phyloP scores from a whole-genome alignment of 37 sponge, comb jelly and placozoan genomes.

The Hormiphora californensis region DNA sequence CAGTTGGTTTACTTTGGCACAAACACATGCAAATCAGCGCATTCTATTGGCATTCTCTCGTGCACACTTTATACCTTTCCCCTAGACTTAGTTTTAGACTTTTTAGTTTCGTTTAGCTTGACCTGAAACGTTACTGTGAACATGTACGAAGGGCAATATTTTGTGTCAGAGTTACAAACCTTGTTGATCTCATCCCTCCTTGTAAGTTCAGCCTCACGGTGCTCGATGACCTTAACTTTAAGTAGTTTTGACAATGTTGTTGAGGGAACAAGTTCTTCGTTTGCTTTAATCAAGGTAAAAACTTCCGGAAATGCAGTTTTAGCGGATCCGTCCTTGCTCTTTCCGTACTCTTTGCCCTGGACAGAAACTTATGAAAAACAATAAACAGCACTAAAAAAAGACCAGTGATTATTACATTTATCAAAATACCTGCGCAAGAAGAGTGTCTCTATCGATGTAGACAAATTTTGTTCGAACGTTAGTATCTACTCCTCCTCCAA shows the following conservation, averaged over 20 bases:
- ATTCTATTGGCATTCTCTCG: too few relatives aligned
- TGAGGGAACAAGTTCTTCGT: not conserved
- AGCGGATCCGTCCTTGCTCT: not conserved
- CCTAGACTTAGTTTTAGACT: not conserved
- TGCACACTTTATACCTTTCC: slow-evolving; percentile 6
- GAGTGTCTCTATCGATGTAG: slow-evolving; percentile 20
- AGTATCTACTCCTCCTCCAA: slow-evolving; percentile 39
- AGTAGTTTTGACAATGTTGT: not conserved
- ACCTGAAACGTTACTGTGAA: not conserved
- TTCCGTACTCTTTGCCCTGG: slow-evolving; percentile 30
- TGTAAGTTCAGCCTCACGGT: not conserved
- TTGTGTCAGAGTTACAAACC: not conserved
- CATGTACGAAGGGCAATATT: not conserved
- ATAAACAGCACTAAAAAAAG: not conserved
- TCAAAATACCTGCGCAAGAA: slow-evolving; percentile 2
- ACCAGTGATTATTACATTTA: not conserved
- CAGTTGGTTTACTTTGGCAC: too few relatives aligned
- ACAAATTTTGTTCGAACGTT: slow-evolving; percentile 26
- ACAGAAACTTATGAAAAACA: too few relatives aligned
- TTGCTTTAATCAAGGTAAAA: not conserved
- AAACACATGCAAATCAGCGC: too few relatives aligned
- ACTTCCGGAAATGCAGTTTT: slow-evolving; percentile 29
- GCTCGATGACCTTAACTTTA: slow-evolving; percentile 16
- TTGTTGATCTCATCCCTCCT: slow-evolving; percentile 6
- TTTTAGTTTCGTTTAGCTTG: not conserved